Conservation (phyloP, 2,888 invertebrate genomes). For the Branchipolynoe longqiensis region DNA sequence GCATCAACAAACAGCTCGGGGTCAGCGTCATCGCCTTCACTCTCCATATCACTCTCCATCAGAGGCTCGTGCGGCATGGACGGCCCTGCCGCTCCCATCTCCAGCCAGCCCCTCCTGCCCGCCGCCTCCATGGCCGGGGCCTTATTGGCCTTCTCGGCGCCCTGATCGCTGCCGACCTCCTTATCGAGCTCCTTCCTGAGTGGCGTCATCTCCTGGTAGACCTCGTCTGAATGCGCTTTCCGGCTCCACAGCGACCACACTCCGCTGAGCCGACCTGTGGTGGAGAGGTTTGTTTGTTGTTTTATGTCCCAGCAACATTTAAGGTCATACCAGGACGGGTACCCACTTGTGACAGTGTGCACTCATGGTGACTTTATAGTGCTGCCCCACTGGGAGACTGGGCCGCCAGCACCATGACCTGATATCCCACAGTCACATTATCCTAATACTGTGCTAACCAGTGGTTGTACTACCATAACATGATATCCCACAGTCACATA, state of each 20-base stretch:
- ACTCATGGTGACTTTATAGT: too few species aligned
- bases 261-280: constrained; percentile 32
- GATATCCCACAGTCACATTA: neutral
- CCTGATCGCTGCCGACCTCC: neutral
- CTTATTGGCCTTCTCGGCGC: neutral
- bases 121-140: neutral
- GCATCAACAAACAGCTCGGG: neutral
- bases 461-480: neutral
- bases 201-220: neutral
- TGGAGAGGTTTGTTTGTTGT: too few species aligned
- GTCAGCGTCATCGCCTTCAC: neutral
- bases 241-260: constrained; percentile 43
- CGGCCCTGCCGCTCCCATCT: too few species aligned
- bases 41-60: too few species aligned
- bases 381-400: too few species aligned
- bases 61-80: too few species aligned
- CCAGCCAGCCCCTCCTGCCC: neutral
- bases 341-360: too few species aligned
- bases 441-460: neutral
- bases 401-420: too few species aligned
- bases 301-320: too few species aligned
- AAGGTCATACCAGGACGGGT: too few species aligned
- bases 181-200: neutral
- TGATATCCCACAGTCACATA: too few species aligned
- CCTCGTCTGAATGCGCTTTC: constrained; percentile 2